Evolutionary conservation across 2,888 invertebrate genomes (phyloP), one percentile per base, ranked within the genome.

Genomic region (Trissolcus japonicus): DNA sequence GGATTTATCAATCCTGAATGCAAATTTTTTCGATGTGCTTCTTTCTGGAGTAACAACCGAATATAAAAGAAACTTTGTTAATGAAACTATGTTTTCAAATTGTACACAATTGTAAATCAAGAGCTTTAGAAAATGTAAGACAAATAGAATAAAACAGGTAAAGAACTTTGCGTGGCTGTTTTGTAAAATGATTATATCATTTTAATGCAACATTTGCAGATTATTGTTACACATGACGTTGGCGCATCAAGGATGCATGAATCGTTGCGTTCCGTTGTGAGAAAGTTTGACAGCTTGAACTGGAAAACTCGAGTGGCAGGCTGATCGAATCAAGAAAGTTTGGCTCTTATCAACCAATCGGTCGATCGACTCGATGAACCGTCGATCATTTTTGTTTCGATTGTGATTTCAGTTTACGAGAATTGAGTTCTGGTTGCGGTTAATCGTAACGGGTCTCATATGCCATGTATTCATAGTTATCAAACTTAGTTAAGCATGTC

Each of bases 241-340:
- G 69, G 67, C 6, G 50, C 51, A n/a, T n/a, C n/a, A 35, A 56
- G 72, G 65, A 76, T 67, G 62, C 74, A 76, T 77, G 63, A 66
- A 63, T 65, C 41, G 56, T 65, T 62, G n/a, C n/a, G n/a, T n/a
- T n/a, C n/a, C 29, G 29, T 4, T 9, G 67, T 56, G 71, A 67
- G 68, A 76, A 78, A 78, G 78, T 78, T 78, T 75, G 75, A 75
- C 78, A 72, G 67, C 53, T 75, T 71, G 62, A 62, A 67, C 61
- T 71, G 51, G 50, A 35, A 57, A 60, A 57, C 14, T 11, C 17
- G 46, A 25, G 29, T 35, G 21, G 16, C 7, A 73, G 48, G 40
- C 9, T 29, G 53, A 67, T 59, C 55, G 73, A 63, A 78, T 73
- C 65, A 62, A 62, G 59, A 74, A 78, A 78, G 69, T 78, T 78